Percentiles rank a stretch among this genome's conserved stretches.
Evolutionary conservation across 2,797 vertebrate species (phyloP).

Genomic region (Orientallactaga sibirica): DNA sequence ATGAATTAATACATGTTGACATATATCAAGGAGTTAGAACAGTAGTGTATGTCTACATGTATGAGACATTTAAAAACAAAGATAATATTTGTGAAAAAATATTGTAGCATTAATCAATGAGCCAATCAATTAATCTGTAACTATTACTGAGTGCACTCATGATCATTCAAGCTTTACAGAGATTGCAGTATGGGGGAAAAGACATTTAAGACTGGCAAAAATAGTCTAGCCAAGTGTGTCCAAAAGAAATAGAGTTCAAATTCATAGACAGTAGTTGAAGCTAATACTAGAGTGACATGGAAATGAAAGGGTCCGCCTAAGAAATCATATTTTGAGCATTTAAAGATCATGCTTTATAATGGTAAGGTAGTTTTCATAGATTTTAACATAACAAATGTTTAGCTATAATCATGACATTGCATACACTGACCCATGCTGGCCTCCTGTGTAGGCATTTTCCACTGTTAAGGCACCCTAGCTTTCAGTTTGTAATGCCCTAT

Average conservation of each 20-base stretch:
- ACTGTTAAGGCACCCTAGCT: not conserved
- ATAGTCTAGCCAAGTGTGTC: not conserved
- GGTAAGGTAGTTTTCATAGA: not conserved
- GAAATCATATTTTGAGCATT: not conserved
- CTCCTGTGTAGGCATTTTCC: not conserved
- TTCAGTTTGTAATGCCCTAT: constrained; percentile 5
- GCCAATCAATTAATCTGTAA: not conserved
- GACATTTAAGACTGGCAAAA: not conserved
- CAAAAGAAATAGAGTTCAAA: constrained; percentile 7
- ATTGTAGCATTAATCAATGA: not conserved
- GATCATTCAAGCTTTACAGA: not conserved
- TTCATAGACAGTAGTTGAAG: not conserved
- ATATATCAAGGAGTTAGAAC: not conserved
- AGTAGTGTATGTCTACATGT: not conserved
- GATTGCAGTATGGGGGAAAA: not conserved
- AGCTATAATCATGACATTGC: not conserved
- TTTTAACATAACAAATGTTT: not conserved
- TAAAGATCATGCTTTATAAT: constrained; percentile 31
- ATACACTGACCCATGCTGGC: not conserved
- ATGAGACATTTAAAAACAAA: not conserved
- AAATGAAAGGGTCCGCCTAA: not conserved
- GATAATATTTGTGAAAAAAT: constrained; percentile 8
- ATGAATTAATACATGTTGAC: not conserved
- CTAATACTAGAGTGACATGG: not conserved
- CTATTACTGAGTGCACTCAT: not conserved